Base-by-base conservation (phyloP, 1,140 invertebrate species). In the Rhizoglyphus robini region DNA sequence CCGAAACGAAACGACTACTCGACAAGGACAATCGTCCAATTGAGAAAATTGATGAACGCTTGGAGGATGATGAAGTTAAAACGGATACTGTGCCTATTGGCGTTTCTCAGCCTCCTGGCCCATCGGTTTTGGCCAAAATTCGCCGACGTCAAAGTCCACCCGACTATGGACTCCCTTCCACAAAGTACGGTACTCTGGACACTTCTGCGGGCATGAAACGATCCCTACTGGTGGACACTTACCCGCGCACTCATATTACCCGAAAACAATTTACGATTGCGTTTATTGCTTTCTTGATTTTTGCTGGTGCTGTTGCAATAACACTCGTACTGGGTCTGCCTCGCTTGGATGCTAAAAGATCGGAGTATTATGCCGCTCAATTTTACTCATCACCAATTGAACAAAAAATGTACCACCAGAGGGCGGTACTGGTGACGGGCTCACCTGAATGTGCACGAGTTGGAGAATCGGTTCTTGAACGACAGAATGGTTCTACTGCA, bases 251-350 rank as follows among this genome's bases (percentile, higher is more conserved):
- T 11, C 27, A 60, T 46, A 29, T 60, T 46, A 60, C 58, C 15
- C 58, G 58, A 29, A 60, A 60, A 46, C 58, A 60, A 46, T 60
- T 60, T 46, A 11, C 27, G 2, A 60, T 60, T 46, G 58, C 58
- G 23, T 15, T 29, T 2, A 60, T 60, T 4, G 15, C 58, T 8
- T 29, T 60, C 8, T 20, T 60, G 11, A n/a, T 60, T 4, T 60
- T 60, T 60, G 27, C 27, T 18, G 58, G 30, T n/a, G 58, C 58
- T 27, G 58, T 60, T 2, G 3, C 32, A 8, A 32, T 60, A 46
- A 60, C 58, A 20, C 29, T 60, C 27, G 36, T 60, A n/a, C 27
- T 60, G 13, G 58, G 58, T 60, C 58, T 60, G 23, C 58, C 58
- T n/a, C 58, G 58, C 31, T 27, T 60, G 29, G 27, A 60, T n/a